phyloP scores from a whole-genome alignment of 1,140 invertebrate species.

The Drosophila rufa region DNA sequence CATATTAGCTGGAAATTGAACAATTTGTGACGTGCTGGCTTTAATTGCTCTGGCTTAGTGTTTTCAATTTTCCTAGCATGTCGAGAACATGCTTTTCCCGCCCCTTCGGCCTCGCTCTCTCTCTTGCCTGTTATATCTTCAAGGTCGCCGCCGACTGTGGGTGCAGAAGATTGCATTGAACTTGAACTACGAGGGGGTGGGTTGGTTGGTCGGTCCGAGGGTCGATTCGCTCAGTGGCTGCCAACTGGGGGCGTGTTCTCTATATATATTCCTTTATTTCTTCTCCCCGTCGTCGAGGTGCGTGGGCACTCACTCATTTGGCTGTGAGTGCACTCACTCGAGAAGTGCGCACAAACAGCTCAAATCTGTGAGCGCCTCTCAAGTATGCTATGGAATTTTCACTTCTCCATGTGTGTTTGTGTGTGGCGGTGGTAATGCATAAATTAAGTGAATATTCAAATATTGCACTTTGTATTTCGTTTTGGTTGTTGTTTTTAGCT shows the following conservation, averaged over 20 bases:
- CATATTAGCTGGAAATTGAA: constrained; percentile 31
- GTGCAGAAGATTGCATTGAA: constrained; percentile 69
- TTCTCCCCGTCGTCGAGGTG: constrained; percentile 8
- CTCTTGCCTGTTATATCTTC: constrained; percentile 27
- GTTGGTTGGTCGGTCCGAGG: neutral
- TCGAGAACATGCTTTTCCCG: constrained; percentile 25
- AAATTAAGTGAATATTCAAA: constrained; percentile 75
- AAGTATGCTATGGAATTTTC: constrained; percentile 60
- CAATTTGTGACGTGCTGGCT: constrained; percentile 20
- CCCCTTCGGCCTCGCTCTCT: neutral
- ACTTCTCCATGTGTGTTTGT: constrained; percentile 9
- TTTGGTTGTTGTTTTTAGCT: constrained; percentile 4
- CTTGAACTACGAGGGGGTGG: constrained; percentile 66
- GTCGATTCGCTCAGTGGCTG: constrained; percentile 42
- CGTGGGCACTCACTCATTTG: constrained; percentile 22
- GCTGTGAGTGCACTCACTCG: constrained; percentile 26
- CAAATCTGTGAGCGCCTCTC: constrained; percentile 43
- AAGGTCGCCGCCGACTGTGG: constrained; percentile 54
- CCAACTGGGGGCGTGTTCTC: constrained; percentile 65
- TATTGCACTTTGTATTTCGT: constrained; percentile 52
- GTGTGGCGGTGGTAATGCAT: constrained; percentile 42
- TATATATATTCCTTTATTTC: neutral
- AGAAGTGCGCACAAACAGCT: constrained; percentile 9
- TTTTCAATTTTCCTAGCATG: constrained; percentile 13
- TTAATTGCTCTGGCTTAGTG: constrained; percentile 29